Evolutionary conservation across 2,113 vertebrate species (phyloP), one percentile per base, ranked within the genome.

Genomic region (Apus apus): DNA sequence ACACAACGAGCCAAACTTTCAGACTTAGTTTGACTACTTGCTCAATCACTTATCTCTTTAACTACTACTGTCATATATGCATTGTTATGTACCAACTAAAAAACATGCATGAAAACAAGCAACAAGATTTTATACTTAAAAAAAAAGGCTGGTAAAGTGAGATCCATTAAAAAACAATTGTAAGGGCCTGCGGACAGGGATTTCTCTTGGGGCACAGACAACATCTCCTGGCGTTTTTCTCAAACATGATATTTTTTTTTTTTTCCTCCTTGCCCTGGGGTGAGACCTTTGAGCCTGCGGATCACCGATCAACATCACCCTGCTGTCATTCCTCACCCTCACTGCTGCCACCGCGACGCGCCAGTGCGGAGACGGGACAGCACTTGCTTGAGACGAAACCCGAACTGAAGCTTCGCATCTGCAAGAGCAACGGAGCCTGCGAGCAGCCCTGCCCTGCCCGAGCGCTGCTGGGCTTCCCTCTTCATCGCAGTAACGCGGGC

Each of bases 401-500:
- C 27, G 51, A 48, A 26, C 7, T 23, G 86, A 60, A 70, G 15
- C 8, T 46, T 50, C 36, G 16, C n/a, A 25, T 26, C 32, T 40
- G 7, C 23, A 45, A 83, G 8, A 50, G 23, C 38, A 26, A 34
- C 30, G 20, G n/a, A 38, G 22, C 40, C 2, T 38, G 38, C 78
- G 78, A 14, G 11, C 66, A 87, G 29, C 10, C 5, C 40, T 40
- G 10, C 26, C 29, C 30, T 74, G 12, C 4, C 12, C 29, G 50
- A 25, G 1, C 1, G 0, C 10, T 34, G 38, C 21, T 48, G 20
- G 12, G 12, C 36, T 19, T 61, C 22, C 21, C 25, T 34, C 8
- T 23, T 56, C 32, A 56, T 45, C 50, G 13, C 4, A n/a, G 21
- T 20, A 38, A 36, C 13, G 6, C 0, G 8, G 34, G 29, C 2